Percentiles rank a stretch among this genome's conserved stretches.
phyloP scores from a whole-genome alignment of 2,797 vertebrate species.

The Adrianichthys oophorus region DNA sequence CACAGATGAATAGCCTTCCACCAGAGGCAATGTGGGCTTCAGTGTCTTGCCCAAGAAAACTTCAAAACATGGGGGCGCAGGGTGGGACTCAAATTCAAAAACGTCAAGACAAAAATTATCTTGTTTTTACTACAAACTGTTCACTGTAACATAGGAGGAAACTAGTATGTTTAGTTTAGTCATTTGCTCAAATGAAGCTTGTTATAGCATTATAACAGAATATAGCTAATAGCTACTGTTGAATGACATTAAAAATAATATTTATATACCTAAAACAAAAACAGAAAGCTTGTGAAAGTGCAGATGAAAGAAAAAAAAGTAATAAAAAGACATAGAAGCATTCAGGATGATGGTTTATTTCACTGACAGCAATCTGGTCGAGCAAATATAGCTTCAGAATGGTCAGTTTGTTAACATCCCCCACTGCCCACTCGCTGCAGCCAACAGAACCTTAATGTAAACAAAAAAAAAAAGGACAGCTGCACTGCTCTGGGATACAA shows the following conservation, averaged over 20 bases:
- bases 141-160: not conserved
- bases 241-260: not conserved
- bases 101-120: conserved; percentile 7
- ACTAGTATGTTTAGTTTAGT: conserved; percentile 14
- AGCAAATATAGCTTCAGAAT: conserved; percentile 24
- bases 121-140: not conserved
- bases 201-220: not conserved
- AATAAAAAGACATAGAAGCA: conserved; percentile 1
- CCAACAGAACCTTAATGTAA: conserved; percentile 64
- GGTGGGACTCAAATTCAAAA: conserved; percentile 1
- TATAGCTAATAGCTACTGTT: conserved; percentile 27
- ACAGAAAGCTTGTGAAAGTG: not conserved
- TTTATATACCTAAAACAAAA: conserved; percentile 10
- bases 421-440: conserved; percentile 55
- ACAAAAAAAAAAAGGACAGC: conserved; percentile 70
- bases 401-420: conserved; percentile 44
- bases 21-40: too few relatives aligned
- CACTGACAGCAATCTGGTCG: conserved; percentile 23
- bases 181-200: conserved; percentile 6
- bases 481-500: conserved; percentile 64
- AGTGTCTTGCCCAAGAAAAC: too few relatives aligned
- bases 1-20: too few relatives aligned
- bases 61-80: too few relatives aligned
- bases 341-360: conserved; percentile 2
- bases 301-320: conserved; percentile 8